phyloP scores from a whole-genome alignment of 2,797 vertebrate genomes.

The Aselliscus stoliczkanus region DNA sequence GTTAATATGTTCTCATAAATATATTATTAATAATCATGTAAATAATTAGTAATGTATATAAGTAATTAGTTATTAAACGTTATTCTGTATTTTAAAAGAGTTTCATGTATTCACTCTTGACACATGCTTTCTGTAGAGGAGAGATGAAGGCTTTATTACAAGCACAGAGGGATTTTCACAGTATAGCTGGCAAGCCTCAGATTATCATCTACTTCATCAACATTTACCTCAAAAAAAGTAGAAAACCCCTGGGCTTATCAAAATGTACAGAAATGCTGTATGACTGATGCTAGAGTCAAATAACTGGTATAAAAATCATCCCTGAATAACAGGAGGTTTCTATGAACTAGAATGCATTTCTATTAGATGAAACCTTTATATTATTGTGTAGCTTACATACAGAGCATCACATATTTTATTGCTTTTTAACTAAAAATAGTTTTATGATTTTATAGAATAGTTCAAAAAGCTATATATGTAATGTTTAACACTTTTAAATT shows the following conservation, averaged over 20 bases:
- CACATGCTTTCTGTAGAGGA: not conserved
- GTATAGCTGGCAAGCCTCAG: not conserved
- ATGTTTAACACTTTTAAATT: not conserved
- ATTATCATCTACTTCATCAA: constrained; percentile 38
- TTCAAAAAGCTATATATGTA: not conserved
- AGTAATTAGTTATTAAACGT: not conserved
- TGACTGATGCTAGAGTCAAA: not conserved
- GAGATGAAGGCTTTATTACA: not conserved
- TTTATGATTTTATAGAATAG: not conserved
- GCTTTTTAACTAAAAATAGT: not conserved
- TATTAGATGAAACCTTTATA: not conserved
- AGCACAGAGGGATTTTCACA: not conserved
- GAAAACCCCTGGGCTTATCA: not conserved
- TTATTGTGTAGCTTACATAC: not conserved
- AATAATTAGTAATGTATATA: not conserved
- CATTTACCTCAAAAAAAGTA: not conserved
- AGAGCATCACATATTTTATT: not conserved
- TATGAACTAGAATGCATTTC: not conserved
- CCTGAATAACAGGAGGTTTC: not conserved
- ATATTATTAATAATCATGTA: not conserved
- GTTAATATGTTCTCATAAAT: not conserved
- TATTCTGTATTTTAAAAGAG: not conserved
- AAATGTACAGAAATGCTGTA: not conserved
- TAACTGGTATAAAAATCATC: not conserved
- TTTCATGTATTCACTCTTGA: not conserved